A percentile compares a stretch with the other conserved stretches of the same genome.
These are phyloP conservation scores for Zenarchopterus dispar DNA, from an alignment of 2,797 vertebrate genomes.

Conservation along the genomic window DNA sequence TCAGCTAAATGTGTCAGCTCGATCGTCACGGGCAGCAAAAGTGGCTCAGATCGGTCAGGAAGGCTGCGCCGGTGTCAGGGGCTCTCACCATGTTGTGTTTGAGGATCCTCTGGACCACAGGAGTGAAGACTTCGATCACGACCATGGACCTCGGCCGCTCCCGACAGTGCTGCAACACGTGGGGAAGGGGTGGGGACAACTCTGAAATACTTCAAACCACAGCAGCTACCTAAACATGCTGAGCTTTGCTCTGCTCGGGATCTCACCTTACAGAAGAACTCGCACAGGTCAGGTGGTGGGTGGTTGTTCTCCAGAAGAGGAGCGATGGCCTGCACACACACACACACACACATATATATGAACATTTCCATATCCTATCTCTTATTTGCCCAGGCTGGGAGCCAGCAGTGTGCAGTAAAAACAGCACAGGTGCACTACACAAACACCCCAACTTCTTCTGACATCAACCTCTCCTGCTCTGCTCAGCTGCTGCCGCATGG, in stretches of 20 bases:
- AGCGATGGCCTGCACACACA: conserved; percentile 90
- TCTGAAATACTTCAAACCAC: too few species aligned
- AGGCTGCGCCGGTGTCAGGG: accelerated
- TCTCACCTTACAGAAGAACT: conserved; percentile 99
- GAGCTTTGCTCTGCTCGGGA: not conserved
- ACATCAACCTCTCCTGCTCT: not conserved
- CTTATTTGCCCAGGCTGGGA: not conserved
- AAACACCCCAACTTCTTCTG: conserved; percentile 4
- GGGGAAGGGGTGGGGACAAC: not conserved
- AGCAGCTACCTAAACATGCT: not conserved
- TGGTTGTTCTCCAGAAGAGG: conserved; percentile 99
- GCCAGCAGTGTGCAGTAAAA: not conserved
- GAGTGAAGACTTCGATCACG: conserved; percentile 98
- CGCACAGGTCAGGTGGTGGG: conserved; percentile 97
- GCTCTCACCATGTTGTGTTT: conserved; percentile 97
- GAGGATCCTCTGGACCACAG: conserved; percentile 98
- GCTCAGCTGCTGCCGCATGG: too few species aligned
- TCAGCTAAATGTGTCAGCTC: too few species aligned
- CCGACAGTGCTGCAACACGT: conserved; percentile 91
- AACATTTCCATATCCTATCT: conserved; percentile 38
- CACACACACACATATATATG: conserved; percentile 2
- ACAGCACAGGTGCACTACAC: conserved; percentile 15
- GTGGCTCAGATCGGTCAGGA: not conserved
- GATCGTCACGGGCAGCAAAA: too few species aligned
- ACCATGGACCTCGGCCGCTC: conserved; percentile 98